phyloP scores from a whole-genome alignment of 2,888 invertebrate genomes.

The Tachina lurida region DNA sequence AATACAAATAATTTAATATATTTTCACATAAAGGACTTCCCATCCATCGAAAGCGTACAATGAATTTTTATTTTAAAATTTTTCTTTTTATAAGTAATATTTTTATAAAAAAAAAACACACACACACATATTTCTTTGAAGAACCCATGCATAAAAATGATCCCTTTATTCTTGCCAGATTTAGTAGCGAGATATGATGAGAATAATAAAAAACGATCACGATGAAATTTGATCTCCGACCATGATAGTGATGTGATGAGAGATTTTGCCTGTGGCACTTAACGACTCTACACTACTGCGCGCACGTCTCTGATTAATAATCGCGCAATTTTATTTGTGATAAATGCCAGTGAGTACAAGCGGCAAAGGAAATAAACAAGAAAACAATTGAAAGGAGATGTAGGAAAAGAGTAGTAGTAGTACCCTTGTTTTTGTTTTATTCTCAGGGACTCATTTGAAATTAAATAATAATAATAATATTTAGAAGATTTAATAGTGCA shows the following conservation, averaged over 20 bases:
- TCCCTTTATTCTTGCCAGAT: conserved; percentile 63
- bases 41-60: conserved; percentile 32
- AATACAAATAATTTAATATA: neutral
- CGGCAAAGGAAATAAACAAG: conserved; percentile 60
- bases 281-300: conserved; percentile 15
- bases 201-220: conserved; percentile 64
- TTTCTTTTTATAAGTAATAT: conserved; percentile 16
- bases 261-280: conserved; percentile 42
- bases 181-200: conserved; percentile 63
- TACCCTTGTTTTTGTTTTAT: conserved; percentile 56
- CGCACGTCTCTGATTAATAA: conserved; percentile 36
- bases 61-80: neutral
- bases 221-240: conserved; percentile 70
- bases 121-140: conserved; percentile 32
- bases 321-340: conserved; percentile 38
- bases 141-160: conserved; percentile 50
- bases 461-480: conserved; percentile 31
- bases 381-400: conserved; percentile 36
- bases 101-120: neutral
- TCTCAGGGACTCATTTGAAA: conserved; percentile 59
- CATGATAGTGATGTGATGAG: conserved; percentile 67
- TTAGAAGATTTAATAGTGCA: conserved; percentile 53
- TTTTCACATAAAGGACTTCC: conserved; percentile 36
- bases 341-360: conserved; percentile 35
- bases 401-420: conserved; percentile 15